phyloP scores from a whole-genome alignment of 30 jellyfish, hydroid and myxozoan genomes.

The Turritopsis dohrnii region DNA sequence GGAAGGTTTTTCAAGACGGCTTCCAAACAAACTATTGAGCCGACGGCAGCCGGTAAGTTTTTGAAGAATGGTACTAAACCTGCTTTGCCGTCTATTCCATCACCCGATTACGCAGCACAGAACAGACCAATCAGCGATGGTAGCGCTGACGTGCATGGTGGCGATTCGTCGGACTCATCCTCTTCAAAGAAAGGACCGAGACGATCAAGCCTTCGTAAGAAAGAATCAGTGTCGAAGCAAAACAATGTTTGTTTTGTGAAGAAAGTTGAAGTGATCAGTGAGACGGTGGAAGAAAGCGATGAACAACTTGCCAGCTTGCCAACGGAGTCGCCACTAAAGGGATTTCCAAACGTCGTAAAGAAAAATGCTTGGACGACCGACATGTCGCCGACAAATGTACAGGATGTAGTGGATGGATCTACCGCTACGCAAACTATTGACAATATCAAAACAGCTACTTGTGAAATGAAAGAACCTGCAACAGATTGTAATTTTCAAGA shows the following conservation, averaged over 20 bases:
- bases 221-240: conserved; percentile 14
- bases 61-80: conserved; percentile 5
- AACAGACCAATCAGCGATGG: background rate
- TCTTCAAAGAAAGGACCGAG: background rate
- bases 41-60: background rate
- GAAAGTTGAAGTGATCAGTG: conserved; percentile 25
- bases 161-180: background rate
- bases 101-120: conserved; percentile 26
- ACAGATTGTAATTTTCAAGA: conserved; percentile 9
- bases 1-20: conserved; percentile 2
- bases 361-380: background rate
- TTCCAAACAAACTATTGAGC: background rate
- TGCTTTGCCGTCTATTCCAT: conserved; percentile 31
- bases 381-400: background rate
- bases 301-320: background rate
- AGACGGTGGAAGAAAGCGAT: conserved; percentile 9
- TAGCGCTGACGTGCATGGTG: background rate
- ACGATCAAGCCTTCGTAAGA: conserved; percentile 23
- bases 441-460: background rate
- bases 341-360: conserved; percentile 1
- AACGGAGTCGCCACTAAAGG: conserved; percentile 24
- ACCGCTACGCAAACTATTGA: background rate
- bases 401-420: background rate
- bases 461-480: background rate
- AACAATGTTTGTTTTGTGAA: conserved; percentile 20